Evolutionary conservation across 2,888 invertebrate genomes (phyloP), one percentile per base, ranked within the genome.

Genomic region (Platycnemis pennipes): DNA sequence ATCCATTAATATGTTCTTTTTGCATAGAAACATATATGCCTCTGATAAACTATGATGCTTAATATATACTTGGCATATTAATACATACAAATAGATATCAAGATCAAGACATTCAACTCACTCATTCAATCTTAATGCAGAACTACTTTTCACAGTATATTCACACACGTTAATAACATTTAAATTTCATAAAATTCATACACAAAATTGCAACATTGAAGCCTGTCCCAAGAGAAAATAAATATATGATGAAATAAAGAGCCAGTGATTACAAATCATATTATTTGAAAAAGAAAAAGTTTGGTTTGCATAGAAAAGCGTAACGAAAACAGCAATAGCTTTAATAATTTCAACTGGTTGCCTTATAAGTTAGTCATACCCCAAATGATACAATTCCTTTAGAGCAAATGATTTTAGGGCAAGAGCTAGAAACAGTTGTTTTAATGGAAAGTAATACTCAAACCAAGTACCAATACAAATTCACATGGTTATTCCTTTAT

Each of bases 41-140:
- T 69, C 31, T 22, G 7, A 69, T 11, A 69, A 69, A 69, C 69
- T 69, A 69, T 7, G n/a, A 69, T 69, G 8, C 8, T 5, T 22
- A 7, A 69, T 69, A 31, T 31, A 69, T n/a, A 69, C 31, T 69
- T 11, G 13, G 69, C 31, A 69, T 69, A 8, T 31, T 7, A 69
- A 69, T 31, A 31, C 13, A n/a, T 69, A 31, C 22, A 31, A 69
- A n/a, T 69, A 13, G 69, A n/a, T 69, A 31, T 11, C 7, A 69
- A 69, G 69, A 31, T n/a, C 69, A 69, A 69, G 11, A 31, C 69
- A 69, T 69, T 69, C 69, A 69, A 49, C n/a, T 69, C 69, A 69
- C 31, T 69, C 31, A 69, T 22, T 31, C 69, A 31, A 63, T 16
- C 26, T 26, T 1, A 63, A 63, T 63, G 5, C 63, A 22, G 7